Conservation (phyloP, 2,113 vertebrate species). For the Psophia crepitans region DNA sequence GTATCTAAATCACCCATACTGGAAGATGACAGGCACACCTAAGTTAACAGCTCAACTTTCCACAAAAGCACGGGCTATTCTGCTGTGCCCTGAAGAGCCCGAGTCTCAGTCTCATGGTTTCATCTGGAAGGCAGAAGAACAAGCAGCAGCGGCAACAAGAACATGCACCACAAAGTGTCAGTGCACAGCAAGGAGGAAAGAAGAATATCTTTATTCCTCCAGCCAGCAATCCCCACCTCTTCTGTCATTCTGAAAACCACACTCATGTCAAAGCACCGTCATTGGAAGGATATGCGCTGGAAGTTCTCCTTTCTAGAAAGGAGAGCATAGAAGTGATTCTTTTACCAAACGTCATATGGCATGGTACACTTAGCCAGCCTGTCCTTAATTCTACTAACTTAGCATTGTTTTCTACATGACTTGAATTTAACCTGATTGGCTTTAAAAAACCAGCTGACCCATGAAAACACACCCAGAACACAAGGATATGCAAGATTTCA, state of each 20-base stretch:
- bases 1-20: not conserved
- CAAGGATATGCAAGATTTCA: not conserved
- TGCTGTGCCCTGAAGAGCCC: not conserved
- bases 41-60: not conserved
- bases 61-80: not conserved
- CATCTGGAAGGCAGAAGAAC: not conserved
- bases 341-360: not conserved
- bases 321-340: not conserved
- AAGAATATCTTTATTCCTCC: not conserved
- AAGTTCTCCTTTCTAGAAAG: not conserved
- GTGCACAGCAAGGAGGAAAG: not conserved
- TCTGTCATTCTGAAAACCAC: not conserved
- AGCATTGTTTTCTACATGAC: not conserved
- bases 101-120: not conserved
- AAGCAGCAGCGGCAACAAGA: not conserved
- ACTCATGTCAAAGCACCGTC: not conserved
- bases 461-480: not conserved
- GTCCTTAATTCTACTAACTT: not conserved
- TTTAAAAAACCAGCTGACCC: not conserved
- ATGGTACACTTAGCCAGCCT: not conserved
- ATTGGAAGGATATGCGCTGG: not conserved
- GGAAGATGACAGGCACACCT: not conserved
- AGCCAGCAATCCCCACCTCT: not conserved
- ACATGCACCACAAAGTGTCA: not conserved
- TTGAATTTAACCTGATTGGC: not conserved